Evolutionary conservation across 2,797 vertebrate species (phyloP), one percentile per base, ranked within the genome.

Genomic region (Thripadectes ignobilis): DNA sequence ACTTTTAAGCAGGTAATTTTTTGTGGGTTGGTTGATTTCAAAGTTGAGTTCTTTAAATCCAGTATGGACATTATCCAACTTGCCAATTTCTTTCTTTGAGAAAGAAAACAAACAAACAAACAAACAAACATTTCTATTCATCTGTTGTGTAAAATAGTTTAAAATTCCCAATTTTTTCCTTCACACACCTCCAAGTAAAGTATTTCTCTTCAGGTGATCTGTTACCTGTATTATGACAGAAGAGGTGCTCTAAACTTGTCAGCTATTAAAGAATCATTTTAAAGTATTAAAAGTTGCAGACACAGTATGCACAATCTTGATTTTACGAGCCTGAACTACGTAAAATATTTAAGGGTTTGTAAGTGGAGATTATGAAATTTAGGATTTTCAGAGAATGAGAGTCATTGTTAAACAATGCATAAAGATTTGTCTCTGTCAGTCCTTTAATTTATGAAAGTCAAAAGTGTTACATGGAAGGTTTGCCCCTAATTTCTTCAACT

Each of bases 1-100:
- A 46, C 89, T 98, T 96, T 95, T 97, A 91, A 98, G 68, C 58
- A 96, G 9, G 58, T 96, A 96, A 27, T 89, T 89, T 63, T 91
- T 95, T 11, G 63, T 86, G 41, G 96, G 82, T 38, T 93, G 34
- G 29, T 95, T 98, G 89, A 98, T 93, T 59, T 97, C 96, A 45
- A 93, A 80, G 67, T 83, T 97, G 73, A 98, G 97, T 52, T 52
- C 79, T 36, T 88, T 88, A 96, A 98, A 98, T 30, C 75, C 89
- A 12, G 62, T 66, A 32, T 98, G 97, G 49, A 97, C 51, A 30
- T 92, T 77, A 18, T 85, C 88, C 1, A 26, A 43, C 69, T 92
- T 85, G 55, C 94, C 87, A 72, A 22, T 49, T 84, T 97, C 96
- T 51, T 88, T 92, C 98, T 98, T 86, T 27, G 48, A 27, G 49